Conservation (phyloP, 2,797 vertebrate genomes). For the Amazona ochrocephala region DNA sequence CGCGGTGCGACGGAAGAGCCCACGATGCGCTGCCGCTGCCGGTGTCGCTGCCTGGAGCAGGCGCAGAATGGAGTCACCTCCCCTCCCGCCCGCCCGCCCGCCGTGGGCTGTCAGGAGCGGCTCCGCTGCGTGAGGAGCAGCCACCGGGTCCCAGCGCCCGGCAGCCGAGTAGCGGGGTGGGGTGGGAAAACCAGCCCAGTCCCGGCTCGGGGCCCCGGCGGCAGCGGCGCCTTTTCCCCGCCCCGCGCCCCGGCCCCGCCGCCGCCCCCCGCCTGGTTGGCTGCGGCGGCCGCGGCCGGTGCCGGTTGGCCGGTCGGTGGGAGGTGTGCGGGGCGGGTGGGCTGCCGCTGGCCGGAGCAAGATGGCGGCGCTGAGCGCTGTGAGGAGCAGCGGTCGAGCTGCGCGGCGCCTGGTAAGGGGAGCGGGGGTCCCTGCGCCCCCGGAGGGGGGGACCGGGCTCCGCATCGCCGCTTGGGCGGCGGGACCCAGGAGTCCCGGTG, state of each 20-base stretch:
- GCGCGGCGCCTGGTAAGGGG: slow-evolving; percentile 85
- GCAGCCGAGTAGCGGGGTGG: too few relatives aligned
- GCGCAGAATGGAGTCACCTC: neutral
- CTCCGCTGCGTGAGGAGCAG: neutral
- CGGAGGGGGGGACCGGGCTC: neutral
- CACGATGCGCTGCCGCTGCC: too few relatives aligned
- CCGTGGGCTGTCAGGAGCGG: too few relatives aligned
- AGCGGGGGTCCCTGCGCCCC: neutral
- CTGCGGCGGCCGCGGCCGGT: neutral
- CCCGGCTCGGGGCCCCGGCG: too few relatives aligned
- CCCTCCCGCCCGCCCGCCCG: too few relatives aligned
- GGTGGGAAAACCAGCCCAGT: too few relatives aligned
- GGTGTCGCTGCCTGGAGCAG: neutral
- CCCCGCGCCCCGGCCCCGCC: neutral
- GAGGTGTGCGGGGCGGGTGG: too few relatives aligned
- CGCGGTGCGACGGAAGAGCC: too few relatives aligned
- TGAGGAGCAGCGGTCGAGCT: slow-evolving; percentile 76
- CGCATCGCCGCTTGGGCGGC: neutral
- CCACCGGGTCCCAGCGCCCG: neutral
- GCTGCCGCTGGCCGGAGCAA: slow-evolving; percentile 68
- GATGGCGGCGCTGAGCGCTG: slow-evolving; percentile 86
- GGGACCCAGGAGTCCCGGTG: too few relatives aligned
- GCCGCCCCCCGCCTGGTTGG: slow-evolving; percentile 72
- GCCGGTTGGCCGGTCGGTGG: too few relatives aligned
- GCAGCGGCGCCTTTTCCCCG: neutral